Percentiles rank a stretch among this genome's conserved stretches.
phyloP scores from a whole-genome alignment of 1,140 invertebrate genomes.

The Ridgeia piscesae region DNA sequence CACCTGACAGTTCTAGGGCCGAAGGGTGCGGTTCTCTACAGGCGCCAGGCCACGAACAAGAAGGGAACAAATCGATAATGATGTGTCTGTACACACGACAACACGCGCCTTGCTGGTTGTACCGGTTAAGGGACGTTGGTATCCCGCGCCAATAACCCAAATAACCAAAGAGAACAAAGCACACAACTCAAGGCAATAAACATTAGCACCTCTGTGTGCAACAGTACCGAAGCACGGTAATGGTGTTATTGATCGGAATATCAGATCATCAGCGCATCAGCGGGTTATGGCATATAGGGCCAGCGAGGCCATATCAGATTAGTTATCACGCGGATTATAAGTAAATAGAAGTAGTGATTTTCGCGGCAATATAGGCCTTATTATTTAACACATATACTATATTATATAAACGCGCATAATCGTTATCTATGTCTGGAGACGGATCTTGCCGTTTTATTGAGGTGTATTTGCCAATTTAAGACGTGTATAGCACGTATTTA shows the following conservation, averaged over 20 bases:
- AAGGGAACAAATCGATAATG: neutral
- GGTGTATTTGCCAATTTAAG: no score
- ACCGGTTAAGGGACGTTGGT: neutral
- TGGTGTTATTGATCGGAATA: neutral
- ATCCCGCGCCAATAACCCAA: neutral
- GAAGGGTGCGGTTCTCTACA: neutral
- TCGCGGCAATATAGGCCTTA: no score
- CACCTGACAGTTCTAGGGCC: neutral
- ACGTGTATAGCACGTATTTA: no score
- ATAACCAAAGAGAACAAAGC: neutral
- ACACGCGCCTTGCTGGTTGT: neutral
- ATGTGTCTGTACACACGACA: neutral
- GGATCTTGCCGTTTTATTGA: no score
- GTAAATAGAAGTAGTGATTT: neutral
- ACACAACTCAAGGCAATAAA: neutral
- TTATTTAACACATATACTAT: no score
- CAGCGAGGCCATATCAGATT: neutral
- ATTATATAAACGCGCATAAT: no score
- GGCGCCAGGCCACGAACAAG: neutral
- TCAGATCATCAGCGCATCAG: neutral
- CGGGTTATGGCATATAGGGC: neutral
- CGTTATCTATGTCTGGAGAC: no score
- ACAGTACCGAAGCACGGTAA: neutral
- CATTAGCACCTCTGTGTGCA: neutral
- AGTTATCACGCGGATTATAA: neutral